Evolutionary conservation across 92 coral and sea anemone genomes (phyloP).

Genomic region (Ricordea florida): DNA sequence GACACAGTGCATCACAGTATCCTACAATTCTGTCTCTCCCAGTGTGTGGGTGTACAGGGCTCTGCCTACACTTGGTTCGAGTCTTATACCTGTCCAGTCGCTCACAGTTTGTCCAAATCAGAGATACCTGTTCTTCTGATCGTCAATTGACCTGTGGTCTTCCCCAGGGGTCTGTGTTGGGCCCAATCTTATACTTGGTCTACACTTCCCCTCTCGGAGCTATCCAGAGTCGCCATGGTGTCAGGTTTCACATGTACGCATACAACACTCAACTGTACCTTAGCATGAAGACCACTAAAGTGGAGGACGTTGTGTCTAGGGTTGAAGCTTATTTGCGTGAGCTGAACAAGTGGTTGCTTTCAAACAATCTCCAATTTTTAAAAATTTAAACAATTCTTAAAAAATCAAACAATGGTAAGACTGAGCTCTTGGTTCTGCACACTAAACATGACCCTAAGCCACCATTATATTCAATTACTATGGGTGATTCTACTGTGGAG

Average conservation of each 20-base stretch:
- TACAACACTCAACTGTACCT: too few species aligned
- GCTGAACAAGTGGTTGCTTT: not conserved
- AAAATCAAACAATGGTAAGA: not conserved
- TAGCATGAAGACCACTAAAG: conserved; percentile 5
- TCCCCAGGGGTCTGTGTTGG: too few species aligned
- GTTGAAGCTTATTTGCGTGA: conserved; percentile 6
- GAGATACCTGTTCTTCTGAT: too few species aligned
- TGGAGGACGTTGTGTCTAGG: conserved; percentile 16
- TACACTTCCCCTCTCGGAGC: not conserved
- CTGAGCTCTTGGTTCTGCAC: too few species aligned
- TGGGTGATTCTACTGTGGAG: not conserved
- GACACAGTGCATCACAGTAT: conserved; percentile 5
- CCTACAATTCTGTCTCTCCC: conserved; percentile 2
- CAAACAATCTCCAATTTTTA: not conserved
- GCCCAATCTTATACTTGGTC: conserved; percentile 1
- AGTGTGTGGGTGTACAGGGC: conserved; percentile 3
- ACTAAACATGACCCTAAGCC: too few species aligned
- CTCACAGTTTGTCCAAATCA: not conserved
- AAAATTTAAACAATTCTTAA: too few species aligned
- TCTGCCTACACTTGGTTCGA: conserved; percentile 11
- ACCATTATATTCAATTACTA: not conserved
- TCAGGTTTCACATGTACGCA: too few species aligned
- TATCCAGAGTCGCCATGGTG: too few species aligned
- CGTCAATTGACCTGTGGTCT: too few species aligned
- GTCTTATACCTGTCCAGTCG: conserved; percentile 2